Evolutionary conservation across 1,140 invertebrate genomes (phyloP), one percentile per base, ranked within the genome.

Genomic region (Drosophila jambulina): DNA sequence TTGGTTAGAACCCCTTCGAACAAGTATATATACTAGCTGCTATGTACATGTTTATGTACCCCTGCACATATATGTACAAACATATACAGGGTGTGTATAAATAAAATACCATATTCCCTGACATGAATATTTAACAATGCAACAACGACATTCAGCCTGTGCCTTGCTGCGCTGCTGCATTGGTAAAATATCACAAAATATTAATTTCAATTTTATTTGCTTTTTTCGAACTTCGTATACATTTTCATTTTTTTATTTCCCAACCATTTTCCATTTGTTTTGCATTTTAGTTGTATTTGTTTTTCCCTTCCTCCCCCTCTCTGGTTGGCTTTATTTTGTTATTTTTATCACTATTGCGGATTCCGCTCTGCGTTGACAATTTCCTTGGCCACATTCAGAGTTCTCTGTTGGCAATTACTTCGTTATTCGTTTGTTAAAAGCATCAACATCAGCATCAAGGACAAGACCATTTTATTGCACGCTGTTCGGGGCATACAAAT

Each of bases 151-250:
- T 27, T 23, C 34, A 59, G 67, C 64, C 69, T 70, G 51, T 49
- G 69, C 27, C n/a, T 51, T 51, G 34, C 51, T 38, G 53, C 34
- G 40, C 63, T 60, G 21, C 21, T 72, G 70, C 70, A 74, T 74
- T 74, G 70, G 70, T 72, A 74, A 78, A 87, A 87, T 80, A 84
- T 65, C 69, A 84, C 74, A 80, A 83, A 88, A 88, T 88, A 88
- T 83, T 88, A 70, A 88, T 88, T 88, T 80, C 84, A 88, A 83
- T 88, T 88, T 84, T 80, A 78, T 78, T 87, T 84, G 57, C 57
- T 71, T 29, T 71, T 77, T 80, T 65, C 58, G 42, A 70, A 51
- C 23, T 29, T 59, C 67, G 75, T 62, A 42, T 62, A 57, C 48
- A 40, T 68, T 64, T 74, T 19, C n/a, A 54, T 67, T 59, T 23